Base-by-base conservation (phyloP, 2,888 invertebrate genomes). In the Galeruca laticollis region DNA sequence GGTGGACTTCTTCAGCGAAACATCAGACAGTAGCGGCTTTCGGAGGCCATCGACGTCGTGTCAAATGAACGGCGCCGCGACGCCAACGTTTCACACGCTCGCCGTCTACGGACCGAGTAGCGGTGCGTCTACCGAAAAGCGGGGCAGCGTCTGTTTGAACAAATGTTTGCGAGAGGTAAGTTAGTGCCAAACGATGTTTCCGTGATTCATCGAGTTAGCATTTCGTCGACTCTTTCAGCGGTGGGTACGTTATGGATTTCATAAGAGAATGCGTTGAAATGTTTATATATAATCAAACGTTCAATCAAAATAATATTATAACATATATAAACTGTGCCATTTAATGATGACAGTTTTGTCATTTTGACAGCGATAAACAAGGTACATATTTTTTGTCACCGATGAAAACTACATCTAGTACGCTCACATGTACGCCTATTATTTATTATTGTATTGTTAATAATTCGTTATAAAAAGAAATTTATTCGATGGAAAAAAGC, bases 1-100 rank as follows among this genome's bases (percentile, higher is more conserved):
- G 72, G 87, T 90, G 11, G 90, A 91, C 78, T 90, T 89, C 83
- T 90, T 90, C 83, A 87, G 87, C 85, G 90, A 87, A 82, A 78
- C 80, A 71, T 67, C 66, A 20, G 56, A 57, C 5, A 35, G 56
- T 18, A 35, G 56, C 71, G 68, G 57, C 37, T 67, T 66, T n/a
- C 72, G 66, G 31, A 65, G 69, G 11, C 66, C 56, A 63, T 75
- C 77, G 75, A 71, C 72, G 73, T 71, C 75, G 70, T 75, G 71
- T 31, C 74, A 67, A 57, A 61, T 61, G 67, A 72, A 72, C n/a
- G 70, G 69, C 61, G 69, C 68, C 66, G 54, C 57, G 71, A 77
- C 78, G 77, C 72, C 73, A 74, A 74, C 76, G 71, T 73, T 70
- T 33, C 73, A 71, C 52, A 68, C 73, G 61, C 69, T 75, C 33